Evolutionary conservation across 2,888 invertebrate species (phyloP), one percentile per base, ranked within the genome.

Genomic region (Julus scandinavius): DNA sequence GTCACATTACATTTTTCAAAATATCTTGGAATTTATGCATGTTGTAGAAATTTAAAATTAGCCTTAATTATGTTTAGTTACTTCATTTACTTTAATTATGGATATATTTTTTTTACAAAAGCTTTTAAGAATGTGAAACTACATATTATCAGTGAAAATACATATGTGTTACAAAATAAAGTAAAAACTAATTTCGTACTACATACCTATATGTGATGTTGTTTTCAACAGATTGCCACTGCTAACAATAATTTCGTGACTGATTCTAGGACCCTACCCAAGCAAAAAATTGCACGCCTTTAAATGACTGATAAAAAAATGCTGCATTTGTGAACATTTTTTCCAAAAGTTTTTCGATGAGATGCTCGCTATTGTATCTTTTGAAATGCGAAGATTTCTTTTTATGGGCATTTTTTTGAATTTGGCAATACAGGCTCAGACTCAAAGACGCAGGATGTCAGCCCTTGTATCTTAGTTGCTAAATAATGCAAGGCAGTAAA

Each of bases 401-500:
- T 72, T 72, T 72, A 72, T 72, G 20, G 72, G 20, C 72, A 20
- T 72, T 72, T 72, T 63, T 20, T 29, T 54, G 29, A 72, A 29
- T 72, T 72, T 72, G 29, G 72, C 72, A 72, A 29, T 72, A 29
- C 17, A 7, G 72, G 72, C 29, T 20, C 72, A 20, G 20, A 29
- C 11, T 54, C 4, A 15, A 17, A 72, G 20, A 29, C 72, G 11
- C 5, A 29, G 72, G 20, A 29, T 4, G 72, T 11, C 72, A 29
- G 72, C 72, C 72, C 72, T 72, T 29, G 72, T 11, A 72, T 72
- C 20, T 72, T 72, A 72, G 72, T 72, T 72, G 72, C 72, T 72
- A 72, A 72, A 72, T 72, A 72, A 72, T 72, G 72, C 72, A 29
- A 72, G 72, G 29, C 72, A 72, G 29, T 72, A 72, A 72, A 72